Evolutionary conservation across 1,140 invertebrate genomes (phyloP).

Genomic region (Homarus americanus): DNA sequence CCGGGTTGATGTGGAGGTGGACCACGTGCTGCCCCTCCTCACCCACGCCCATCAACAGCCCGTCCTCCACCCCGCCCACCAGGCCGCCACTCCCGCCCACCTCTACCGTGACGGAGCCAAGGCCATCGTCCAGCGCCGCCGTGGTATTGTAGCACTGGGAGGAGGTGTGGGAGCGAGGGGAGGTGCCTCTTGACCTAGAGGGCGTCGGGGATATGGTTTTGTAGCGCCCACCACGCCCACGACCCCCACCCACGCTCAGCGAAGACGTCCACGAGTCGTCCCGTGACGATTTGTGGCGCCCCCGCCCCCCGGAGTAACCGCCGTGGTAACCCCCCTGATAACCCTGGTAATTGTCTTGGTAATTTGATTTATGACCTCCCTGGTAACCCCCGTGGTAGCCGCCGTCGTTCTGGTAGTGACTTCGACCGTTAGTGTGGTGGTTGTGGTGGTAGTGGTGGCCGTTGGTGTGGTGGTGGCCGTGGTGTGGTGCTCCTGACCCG

Average conservation of each 20-base stretch:
- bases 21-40: constrained; percentile 60
- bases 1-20: constrained; percentile 59
- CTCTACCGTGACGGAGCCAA: constrained; percentile 52
- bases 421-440: background rate
- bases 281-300: background rate
- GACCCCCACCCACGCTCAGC: constrained; percentile 37
- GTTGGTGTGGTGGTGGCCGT: constrained; percentile 29
- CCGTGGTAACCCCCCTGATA: constrained; percentile 47
- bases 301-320: constrained; percentile 44
- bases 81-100: constrained; percentile 40
- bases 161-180: constrained; percentile 34
- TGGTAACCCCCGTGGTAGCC: constrained; percentile 19
- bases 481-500: constrained; percentile 12
- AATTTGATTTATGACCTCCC: constrained; percentile 5
- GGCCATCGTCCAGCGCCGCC: background rate
- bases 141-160: constrained; percentile 4
- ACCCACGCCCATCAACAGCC: background rate
- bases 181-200: constrained; percentile 30
- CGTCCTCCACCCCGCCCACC: constrained; percentile 25
- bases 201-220: constrained; percentile 41
- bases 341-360: constrained; percentile 46
- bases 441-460: constrained; percentile 39
- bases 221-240: constrained; percentile 20
- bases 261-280: constrained; percentile 46
- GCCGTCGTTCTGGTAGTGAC: constrained; percentile 35